Conservation (phyloP, 2,888 invertebrate species). For the Anoncus sp. region DNA sequence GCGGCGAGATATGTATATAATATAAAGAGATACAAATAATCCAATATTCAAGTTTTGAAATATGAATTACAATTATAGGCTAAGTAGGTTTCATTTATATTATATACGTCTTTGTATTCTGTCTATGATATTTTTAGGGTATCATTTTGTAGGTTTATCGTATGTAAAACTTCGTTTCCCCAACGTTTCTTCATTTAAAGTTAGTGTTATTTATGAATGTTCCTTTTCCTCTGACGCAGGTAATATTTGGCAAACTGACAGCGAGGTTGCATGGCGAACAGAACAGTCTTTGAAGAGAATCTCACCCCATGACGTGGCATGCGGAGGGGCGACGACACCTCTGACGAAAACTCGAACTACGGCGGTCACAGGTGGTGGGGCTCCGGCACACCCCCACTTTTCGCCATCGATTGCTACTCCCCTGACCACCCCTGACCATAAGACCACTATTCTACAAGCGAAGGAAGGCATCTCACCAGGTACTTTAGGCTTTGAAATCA, state of each 20-base stretch:
- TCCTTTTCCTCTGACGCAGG: constrained; percentile 69
- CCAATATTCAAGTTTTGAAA: not conserved
- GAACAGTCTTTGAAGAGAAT: constrained; percentile 79
- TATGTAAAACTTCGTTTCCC: not conserved
- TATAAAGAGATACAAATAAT: too few species aligned
- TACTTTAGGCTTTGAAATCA: constrained; percentile 66
- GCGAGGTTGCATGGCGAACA: constrained; percentile 80
- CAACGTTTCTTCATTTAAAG: not conserved
- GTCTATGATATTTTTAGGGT: too few species aligned
- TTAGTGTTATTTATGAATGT: constrained; percentile 1
- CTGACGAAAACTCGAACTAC: constrained; percentile 75
- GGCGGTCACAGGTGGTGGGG: constrained; percentile 66
- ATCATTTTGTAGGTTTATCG: too few species aligned
- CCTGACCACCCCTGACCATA: constrained; percentile 79
- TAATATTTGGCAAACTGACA: constrained; percentile 81
- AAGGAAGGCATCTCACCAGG: constrained; percentile 80
- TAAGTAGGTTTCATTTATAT: too few species aligned
- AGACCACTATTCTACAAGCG: constrained; percentile 77
- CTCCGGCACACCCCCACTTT: constrained; percentile 77
- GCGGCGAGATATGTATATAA: too few species aligned
- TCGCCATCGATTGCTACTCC: constrained; percentile 80
- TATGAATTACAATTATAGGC: not conserved
- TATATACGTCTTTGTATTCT: too few species aligned
- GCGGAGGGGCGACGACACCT: constrained; percentile 71
- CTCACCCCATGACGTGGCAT: constrained; percentile 71